These are phyloP conservation scores for Chironomus striatipennis DNA, from an alignment of 1,140 invertebrate genomes.

Conservation along the genomic window DNA sequence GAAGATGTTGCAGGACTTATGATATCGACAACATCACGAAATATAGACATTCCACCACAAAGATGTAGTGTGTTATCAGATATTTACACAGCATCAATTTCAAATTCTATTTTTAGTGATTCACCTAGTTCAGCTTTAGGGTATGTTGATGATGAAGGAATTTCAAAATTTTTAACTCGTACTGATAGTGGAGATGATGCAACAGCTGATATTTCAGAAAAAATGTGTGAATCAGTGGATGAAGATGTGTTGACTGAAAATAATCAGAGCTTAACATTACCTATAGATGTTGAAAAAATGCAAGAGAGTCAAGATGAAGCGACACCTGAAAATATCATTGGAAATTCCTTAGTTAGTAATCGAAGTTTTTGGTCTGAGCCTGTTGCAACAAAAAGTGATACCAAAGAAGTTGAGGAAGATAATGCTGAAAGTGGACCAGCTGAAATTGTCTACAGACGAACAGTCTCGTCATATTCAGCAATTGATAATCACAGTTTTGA, in stretches of 20 bases:
- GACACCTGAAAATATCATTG: conserved; percentile 17
- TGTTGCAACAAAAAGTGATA: not conserved
- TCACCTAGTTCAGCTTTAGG: not conserved
- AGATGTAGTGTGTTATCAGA: conserved; percentile 42
- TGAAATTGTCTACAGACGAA: not conserved
- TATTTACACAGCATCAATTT: conserved; percentile 37
- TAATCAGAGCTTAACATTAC: not conserved
- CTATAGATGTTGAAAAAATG: not conserved
- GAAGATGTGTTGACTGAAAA: conserved; percentile 15
- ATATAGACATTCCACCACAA: conserved; percentile 60
- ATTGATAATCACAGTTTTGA: conserved; percentile 13
- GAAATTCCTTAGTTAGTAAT: conserved; percentile 28
- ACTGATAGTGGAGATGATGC: not conserved
- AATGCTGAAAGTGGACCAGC: not conserved
- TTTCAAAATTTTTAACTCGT: not conserved
- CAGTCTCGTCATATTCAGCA: not conserved
- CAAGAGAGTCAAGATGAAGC: not conserved
- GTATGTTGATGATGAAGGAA: not conserved
- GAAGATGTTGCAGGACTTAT: not conserved
- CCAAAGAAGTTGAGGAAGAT: not conserved
- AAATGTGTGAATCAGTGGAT: not conserved
- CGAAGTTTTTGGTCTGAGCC: conserved; percentile 28
- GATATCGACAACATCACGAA: conserved; percentile 43
- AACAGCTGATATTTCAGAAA: not conserved
- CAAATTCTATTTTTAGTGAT: conserved; percentile 35